Base-by-base conservation (phyloP, 1,140 invertebrate genomes). In the Teleopsis dalmanni region DNA sequence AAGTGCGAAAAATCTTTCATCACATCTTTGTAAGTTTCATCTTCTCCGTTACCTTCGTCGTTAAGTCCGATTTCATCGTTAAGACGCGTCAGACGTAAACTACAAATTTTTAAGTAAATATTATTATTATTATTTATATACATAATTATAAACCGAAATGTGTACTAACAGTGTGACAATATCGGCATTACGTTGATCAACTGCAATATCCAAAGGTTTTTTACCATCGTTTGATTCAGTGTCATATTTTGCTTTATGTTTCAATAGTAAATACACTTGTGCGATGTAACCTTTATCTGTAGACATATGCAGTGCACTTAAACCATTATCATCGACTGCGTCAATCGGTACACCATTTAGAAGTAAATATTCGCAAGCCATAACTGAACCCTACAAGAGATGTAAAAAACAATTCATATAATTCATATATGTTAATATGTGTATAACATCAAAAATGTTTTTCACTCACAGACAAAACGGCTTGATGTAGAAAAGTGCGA, bases 311-410 rank as follows among this genome's bases (percentile, higher is more conserved):
- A 98, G 72, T 0, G 95, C 85, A 0, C 92, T 95, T 65, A 87
- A 85, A 3, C 87, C 86, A 21, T 85, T 73, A 18, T 76, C 76
- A 71, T 98, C 94, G 58, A 85, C 81, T 35, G 78, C 74, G 74
- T 96, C 92, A 4, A 95, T 82, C 62, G 87, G 86, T n/a, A 87
- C 85, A 41, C 90, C 90, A 73, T 98, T 97, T 33, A 97, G 70
- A 40, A 98, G 73, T 7, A 98, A 77, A 76, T 92, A 97, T 59
- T 97, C 94, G 62, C 90, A 91, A 27, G 91, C 85, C 78, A 93
- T 88, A 13, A 95, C 87, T 9, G 91, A 95, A 38, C 91, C 89
- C 90, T 91, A 57, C 10, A 74, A n/a, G 58, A 54, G 38, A 57
- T 56, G 38, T 38, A 23, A 9, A n/a, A 38, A 11, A 23, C n/a